Evolutionary conservation across 2,797 vertebrate genomes (phyloP), one percentile per base, ranked within the genome.

Genomic region (Glyptemys insculpta): DNA sequence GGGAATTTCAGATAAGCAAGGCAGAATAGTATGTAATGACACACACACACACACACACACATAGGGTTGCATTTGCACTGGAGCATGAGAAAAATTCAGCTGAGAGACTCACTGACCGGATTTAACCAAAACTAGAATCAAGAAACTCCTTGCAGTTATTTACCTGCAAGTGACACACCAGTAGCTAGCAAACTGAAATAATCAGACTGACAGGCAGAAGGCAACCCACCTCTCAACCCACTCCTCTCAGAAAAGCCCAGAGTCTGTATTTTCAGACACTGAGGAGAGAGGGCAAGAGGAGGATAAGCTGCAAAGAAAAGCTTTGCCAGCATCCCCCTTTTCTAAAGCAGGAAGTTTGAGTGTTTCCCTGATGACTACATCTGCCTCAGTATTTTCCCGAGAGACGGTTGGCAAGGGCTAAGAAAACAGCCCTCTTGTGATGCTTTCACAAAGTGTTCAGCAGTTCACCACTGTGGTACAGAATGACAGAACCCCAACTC

Each of bases 271-370:
- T 78, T 27, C 44, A 78, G 44, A 78, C 8, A 78, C 27, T 49
- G 27, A 49, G 44, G 15, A 49, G 15, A 49, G 27, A 49, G 74
- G 8, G 14, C 92, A 94, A 93, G 90, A 91, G 47, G 57, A 94
- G 91, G 94, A 95, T 47, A 88, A 95, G 83, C 87, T 49, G 59
- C 94, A 97, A 90, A 54, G 91, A 56, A 90, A 96, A 78, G 92
- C 92, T 92, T 3, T 92, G 91, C 65, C 78, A 94, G 90, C 78
- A 91, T 94, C 54, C 94, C 12, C n/a, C n/a, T 88, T 47, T 82
- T 88, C 76, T 72, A 93, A 91, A 94, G 15, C 74, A 95, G 80
- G 54, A 15, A 23, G 54, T 86, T 83, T 94, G 94, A 29, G 8
- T 47, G 41, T 86, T 54, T 76, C 92, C 15, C 76, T 85, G 80